phyloP scores from a whole-genome alignment of 2,888 invertebrate genomes.

The Melanchra persicariae region DNA sequence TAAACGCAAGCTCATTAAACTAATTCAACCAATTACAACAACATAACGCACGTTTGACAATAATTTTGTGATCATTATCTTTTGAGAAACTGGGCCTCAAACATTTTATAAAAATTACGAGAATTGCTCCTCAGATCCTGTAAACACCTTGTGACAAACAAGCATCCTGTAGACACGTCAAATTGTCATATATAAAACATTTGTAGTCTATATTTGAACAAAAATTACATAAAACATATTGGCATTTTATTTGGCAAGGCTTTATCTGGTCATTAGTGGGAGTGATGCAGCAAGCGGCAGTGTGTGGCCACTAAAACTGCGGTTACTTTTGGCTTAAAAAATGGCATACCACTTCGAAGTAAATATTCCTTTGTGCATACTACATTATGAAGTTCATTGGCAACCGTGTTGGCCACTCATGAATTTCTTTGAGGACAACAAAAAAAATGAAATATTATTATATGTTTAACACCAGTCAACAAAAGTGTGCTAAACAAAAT shows the following conservation, averaged over 20 bases:
- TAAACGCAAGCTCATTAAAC: too few relatives aligned
- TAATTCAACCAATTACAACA: too few relatives aligned
- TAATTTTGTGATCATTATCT: too few relatives aligned
- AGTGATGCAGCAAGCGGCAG: slow-evolving; percentile 23
- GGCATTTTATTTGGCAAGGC: slow-evolving; percentile 36
- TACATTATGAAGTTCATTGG: background rate
- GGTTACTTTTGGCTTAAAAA: background rate
- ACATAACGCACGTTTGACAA: too few relatives aligned
- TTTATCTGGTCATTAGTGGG: slow-evolving; percentile 32
- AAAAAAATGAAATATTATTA: background rate
- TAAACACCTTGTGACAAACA: too few relatives aligned
- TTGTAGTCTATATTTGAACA: slow-evolving; percentile 7
- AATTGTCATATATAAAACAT: background rate
- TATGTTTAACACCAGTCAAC: background rate
- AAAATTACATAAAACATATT: slow-evolving; percentile 8
- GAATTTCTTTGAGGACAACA: background rate
- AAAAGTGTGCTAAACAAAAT: background rate
- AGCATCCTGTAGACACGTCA: too few relatives aligned
- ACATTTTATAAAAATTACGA: too few relatives aligned
- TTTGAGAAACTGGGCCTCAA: too few relatives aligned
- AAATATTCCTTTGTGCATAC: background rate
- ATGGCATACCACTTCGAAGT: background rate
- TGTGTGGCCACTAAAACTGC: slow-evolving; percentile 6
- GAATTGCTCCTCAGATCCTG: too few relatives aligned
- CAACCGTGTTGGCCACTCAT: background rate